Percentiles rank a stretch among this genome's conserved stretches.
Conservation (phyloP, 2,888 invertebrate genomes). For the Dorcus parallelipipedus region DNA sequence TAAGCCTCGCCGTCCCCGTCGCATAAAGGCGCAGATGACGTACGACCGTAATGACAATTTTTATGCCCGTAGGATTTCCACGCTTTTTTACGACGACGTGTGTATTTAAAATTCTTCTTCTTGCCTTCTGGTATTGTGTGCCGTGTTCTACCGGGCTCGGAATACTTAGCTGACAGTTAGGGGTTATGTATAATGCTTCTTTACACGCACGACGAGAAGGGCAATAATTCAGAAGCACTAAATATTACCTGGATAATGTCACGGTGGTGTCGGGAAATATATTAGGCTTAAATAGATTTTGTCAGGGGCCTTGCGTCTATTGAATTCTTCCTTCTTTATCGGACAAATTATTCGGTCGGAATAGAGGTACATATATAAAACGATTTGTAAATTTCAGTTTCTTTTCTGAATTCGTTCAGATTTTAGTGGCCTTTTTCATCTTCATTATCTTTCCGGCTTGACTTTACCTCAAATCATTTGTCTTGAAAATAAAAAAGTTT, state of each 20-base stretch:
- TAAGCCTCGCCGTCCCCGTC: constrained; percentile 33
- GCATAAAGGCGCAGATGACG: constrained; percentile 32
- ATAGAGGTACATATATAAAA: too few species aligned
- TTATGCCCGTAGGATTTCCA: constrained; percentile 37
- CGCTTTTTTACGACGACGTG: constrained; percentile 20
- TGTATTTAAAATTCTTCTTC: constrained; percentile 9
- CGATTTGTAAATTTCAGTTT: too few species aligned
- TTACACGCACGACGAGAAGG: constrained; percentile 30
- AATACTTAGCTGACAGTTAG: constrained; percentile 34
- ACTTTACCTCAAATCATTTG: too few species aligned
- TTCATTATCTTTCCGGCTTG: too few species aligned
- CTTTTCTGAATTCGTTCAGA: too few species aligned
- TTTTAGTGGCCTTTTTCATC: too few species aligned
- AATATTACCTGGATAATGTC: constrained; percentile 35
- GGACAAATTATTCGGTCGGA: too few species aligned
- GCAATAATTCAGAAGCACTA: constrained; percentile 29
- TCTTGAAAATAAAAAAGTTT: too few species aligned
- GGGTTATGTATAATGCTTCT: constrained; percentile 35
- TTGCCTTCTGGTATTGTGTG: not conserved
- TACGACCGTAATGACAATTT: constrained; percentile 44
- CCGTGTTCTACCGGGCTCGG: constrained; percentile 21
- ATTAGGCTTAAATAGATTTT: constrained; percentile 35
- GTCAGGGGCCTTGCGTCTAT: not conserved
- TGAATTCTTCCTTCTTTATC: too few species aligned
- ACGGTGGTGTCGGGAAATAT: constrained; percentile 33